Base-by-base conservation (phyloP, 2,888 invertebrate genomes). In the Anagyrus pseudococci region DNA sequence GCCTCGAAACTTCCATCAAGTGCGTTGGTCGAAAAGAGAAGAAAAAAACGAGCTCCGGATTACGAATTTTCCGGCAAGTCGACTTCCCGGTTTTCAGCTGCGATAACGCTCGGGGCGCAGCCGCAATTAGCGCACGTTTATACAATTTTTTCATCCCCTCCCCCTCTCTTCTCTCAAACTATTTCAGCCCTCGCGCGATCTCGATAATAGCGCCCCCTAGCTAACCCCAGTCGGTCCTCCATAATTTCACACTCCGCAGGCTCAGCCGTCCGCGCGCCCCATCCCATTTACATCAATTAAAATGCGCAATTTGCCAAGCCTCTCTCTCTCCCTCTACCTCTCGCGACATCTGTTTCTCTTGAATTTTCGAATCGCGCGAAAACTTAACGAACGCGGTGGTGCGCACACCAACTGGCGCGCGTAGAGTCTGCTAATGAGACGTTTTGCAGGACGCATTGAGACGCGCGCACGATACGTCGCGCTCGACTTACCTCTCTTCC, bases 251-350 rank as follows among this genome's bases (percentile, higher is more conserved):
- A 15, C 41, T 41, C 41, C 17, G 7, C 7, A 33, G 33, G 6
- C 6, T 33, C 41, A 6, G 4, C 4, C n/a, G 7, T 41, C 15
- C 22, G 15, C n/a, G 37, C 20, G 15, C 3, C 15, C 22, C 15
- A 19, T 17, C 47, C 53, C 43, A 49, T 63, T 63, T 46, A 26
- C 50, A 58, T 58, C 44, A 46, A 50, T 58, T 50, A 46, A 50
- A 63, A 55, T 48, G 37, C 48, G 58, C 49, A 63, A 58, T 58
- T 58, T 40, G 13, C 29, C 52, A n/a, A n/a, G n/a, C 4, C 52
- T 41, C 23, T 54, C 7, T n/a, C n/a, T n/a, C 46, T 46, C 46
- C 22, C 46, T 22, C 46, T 44, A 15, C 22, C 26, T 22, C 26
- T 23, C 53, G 26, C 29, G 29, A 4, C 6, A 29, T 4, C 6